Evolutionary conservation across 1,140 invertebrate genomes (phyloP).

Genomic region (Aricia agestis): DNA sequence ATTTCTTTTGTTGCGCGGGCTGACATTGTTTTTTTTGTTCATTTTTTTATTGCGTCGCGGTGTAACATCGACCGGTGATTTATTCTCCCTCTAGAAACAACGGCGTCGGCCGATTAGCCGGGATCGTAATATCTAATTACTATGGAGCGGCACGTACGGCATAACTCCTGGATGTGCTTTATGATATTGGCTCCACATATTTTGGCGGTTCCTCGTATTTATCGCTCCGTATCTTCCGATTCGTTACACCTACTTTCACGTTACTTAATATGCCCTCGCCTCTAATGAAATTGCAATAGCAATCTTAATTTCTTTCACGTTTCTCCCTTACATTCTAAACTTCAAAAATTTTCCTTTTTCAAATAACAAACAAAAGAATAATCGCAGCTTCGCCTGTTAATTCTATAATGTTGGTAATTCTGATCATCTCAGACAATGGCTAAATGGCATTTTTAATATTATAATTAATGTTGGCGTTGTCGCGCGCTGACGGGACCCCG

Average conservation of each 20-base stretch:
- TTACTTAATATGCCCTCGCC: not conserved
- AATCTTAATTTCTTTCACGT: too few species aligned
- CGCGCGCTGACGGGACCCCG: slow-evolving; percentile 69
- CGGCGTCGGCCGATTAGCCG: slow-evolving; percentile 68
- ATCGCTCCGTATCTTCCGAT: slow-evolving; percentile 45
- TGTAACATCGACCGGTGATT: slow-evolving; percentile 63
- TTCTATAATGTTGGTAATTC: slow-evolving; percentile 61
- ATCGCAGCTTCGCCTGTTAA: not conserved
- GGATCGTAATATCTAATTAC: slow-evolving; percentile 74
- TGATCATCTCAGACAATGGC: slow-evolving; percentile 73
- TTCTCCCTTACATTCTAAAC: too few species aligned
- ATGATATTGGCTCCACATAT: slow-evolving; percentile 72
- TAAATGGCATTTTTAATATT: slow-evolving; percentile 77
- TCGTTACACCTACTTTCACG: slow-evolving; percentile 31
- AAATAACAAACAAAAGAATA: slow-evolving; percentile 26
- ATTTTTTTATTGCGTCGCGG: slow-evolving; percentile 61
- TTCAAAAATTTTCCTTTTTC: too few species aligned
- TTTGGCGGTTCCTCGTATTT: slow-evolving; percentile 64
- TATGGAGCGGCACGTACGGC: slow-evolving; percentile 69
- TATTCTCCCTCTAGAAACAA: slow-evolving; percentile 74
- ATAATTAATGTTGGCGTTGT: slow-evolving; percentile 78
- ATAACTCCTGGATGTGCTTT: slow-evolving; percentile 72
- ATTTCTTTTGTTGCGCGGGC: slow-evolving; percentile 69
- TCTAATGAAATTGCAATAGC: too few species aligned
- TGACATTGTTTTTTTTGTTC: slow-evolving; percentile 62